Conservation (phyloP, 2,888 invertebrate genomes). For the Orthonevra nobilis region DNA sequence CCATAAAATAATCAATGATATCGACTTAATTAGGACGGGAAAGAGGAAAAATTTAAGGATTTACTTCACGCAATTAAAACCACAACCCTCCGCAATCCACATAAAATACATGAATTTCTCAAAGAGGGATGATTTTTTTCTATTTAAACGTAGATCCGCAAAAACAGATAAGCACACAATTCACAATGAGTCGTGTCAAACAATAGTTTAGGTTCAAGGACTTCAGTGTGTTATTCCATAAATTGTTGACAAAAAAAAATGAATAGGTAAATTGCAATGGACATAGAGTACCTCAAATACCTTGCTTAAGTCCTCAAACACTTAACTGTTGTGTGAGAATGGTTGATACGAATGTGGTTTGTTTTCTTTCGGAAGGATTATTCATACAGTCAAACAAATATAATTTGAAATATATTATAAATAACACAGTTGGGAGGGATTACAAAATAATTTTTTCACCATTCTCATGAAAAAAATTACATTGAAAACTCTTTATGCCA, state of each 20-base stretch:
- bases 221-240: constrained; percentile 56
- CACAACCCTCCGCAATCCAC: constrained; percentile 52
- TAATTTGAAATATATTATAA: neutral
- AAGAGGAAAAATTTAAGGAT: constrained; percentile 61
- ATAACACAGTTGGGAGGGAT: constrained; percentile 3
- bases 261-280: constrained; percentile 61
- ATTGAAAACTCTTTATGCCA: too few species aligned
- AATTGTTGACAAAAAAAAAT: constrained; percentile 50
- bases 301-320: constrained; percentile 42
- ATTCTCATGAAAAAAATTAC: constrained; percentile 2
- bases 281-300: constrained; percentile 28
- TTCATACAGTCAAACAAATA: constrained; percentile 30
- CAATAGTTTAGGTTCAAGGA: constrained; percentile 64
- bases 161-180: constrained; percentile 60
- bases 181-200: constrained; percentile 62
- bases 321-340: constrained; percentile 52
- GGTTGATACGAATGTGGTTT: constrained; percentile 28
- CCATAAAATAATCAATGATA: constrained; percentile 64
- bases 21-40: constrained; percentile 64
- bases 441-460: constrained; percentile 13
- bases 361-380: constrained; percentile 35
- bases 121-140: constrained; percentile 47
- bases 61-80: constrained; percentile 69
- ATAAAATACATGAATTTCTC: constrained; percentile 27
- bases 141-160: constrained; percentile 53